Evolutionary conservation across 2,797 vertebrate genomes (phyloP).

Genomic region (Steatocranus sp.): DNA sequence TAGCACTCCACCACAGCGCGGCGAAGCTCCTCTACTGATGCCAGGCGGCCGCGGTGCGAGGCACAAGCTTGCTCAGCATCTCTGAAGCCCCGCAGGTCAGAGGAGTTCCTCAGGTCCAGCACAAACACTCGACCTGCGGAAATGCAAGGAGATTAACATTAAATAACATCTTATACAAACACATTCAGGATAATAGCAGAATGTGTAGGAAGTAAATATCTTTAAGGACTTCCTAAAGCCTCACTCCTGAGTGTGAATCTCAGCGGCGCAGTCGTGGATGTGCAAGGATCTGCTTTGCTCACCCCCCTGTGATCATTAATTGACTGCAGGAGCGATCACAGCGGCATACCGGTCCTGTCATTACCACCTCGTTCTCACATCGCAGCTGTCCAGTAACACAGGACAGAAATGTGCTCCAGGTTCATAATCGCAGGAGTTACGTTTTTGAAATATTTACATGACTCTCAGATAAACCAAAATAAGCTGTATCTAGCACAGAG

Average conservation of each 20-base stretch:
- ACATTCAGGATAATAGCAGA: not conserved
- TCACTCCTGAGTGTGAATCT: not conserved
- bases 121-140: slow-evolving; percentile 86
- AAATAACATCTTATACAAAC: not conserved
- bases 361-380: not conserved
- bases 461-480: not conserved
- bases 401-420: not conserved
- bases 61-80: slow-evolving; percentile 76
- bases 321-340: not conserved
- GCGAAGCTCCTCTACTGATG: slow-evolving; percentile 81
- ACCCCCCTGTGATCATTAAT: not conserved
- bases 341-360: not conserved
- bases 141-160: not conserved
- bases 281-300: not conserved
- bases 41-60: slow-evolving; percentile 78
- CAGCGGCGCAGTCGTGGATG: not conserved
- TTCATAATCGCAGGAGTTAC: not conserved
- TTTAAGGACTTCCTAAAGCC: not conserved
- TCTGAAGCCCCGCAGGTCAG: slow-evolving; percentile 66
- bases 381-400: not conserved
- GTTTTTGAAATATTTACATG: not conserved
- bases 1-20: slow-evolving; percentile 84
- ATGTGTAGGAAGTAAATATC: not conserved
- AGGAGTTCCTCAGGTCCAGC: slow-evolving; percentile 78
- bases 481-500: not conserved